A percentile compares a stretch with the other conserved stretches of the same genome.
Conservation (phyloP, 37 sponge, comb jelly and placozoan genomes). For the Crambe crambe region DNA sequence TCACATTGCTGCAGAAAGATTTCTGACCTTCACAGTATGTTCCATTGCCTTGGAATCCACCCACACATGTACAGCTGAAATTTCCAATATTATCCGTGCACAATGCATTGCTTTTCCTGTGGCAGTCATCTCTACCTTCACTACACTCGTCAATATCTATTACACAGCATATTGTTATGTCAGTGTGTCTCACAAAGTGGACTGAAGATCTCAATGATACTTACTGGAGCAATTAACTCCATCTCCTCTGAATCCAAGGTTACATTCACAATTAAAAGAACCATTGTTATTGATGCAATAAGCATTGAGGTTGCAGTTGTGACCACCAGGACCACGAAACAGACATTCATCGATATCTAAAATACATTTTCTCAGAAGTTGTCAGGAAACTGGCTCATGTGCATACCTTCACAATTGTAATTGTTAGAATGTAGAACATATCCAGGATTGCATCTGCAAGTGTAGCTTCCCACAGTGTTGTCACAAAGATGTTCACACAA, state of each 20-base stretch:
- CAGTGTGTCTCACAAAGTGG: too few species aligned
- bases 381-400: conserved; percentile 1
- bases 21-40: neutral
- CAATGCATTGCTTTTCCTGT: neutral
- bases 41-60: conserved; percentile 17
- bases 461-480: conserved; percentile 40
- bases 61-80: conserved; percentile 22
- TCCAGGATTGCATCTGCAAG: conserved; percentile 26
- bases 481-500: conserved; percentile 11
- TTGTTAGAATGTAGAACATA: conserved; percentile 14
- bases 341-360: conserved; percentile 13
- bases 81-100: conserved; percentile 41
- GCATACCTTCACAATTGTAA: conserved; percentile 14
- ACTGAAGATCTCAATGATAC: neutral
- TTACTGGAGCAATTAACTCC: conserved; percentile 12
- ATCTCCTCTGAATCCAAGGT: conserved; percentile 20
- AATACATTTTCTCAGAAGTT: neutral
- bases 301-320: conserved; percentile 35
- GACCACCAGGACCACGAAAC: neutral
- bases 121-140: conserved; percentile 35
- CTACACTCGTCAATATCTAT: conserved; percentile 53
- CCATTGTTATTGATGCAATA: conserved; percentile 23
- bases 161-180: too few species aligned
- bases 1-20: neutral
- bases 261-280: conserved; percentile 30